Conservation (phyloP, 2,888 invertebrate species). For the Cantharis nigra region DNA sequence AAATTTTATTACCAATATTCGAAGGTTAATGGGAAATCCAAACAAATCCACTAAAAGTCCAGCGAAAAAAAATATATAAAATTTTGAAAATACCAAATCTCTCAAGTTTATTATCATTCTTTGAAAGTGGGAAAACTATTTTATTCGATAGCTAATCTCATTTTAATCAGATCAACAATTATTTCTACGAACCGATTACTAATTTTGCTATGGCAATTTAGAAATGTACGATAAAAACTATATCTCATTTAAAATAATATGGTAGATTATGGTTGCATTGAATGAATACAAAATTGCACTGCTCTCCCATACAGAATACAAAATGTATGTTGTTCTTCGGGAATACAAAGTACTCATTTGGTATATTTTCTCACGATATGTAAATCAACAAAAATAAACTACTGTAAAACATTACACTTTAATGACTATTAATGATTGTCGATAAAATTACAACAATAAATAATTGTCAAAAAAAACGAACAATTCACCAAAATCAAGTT, state of each 20-base stretch:
- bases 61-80: background rate
- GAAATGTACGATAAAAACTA: background rate
- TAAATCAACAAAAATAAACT: background rate
- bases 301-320: background rate
- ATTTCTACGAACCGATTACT: background rate
- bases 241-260: background rate
- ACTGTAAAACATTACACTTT: background rate
- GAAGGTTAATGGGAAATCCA: background rate
- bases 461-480: background rate
- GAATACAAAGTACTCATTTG: background rate
- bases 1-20: background rate
- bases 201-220: too few species aligned
- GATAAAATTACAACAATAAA: background rate
- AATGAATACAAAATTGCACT: background rate
- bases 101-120: background rate
- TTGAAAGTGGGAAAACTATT: background rate
- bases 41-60: too few species aligned
- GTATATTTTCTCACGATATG: background rate
- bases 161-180: background rate
- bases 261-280: background rate
- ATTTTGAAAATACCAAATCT: too few species aligned
- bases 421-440: background rate
- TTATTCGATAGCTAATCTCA: background rate
- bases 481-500: background rate
- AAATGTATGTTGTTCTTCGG: background rate